phyloP scores from a whole-genome alignment of 2,888 invertebrate species.

The Phengaris arion region DNA sequence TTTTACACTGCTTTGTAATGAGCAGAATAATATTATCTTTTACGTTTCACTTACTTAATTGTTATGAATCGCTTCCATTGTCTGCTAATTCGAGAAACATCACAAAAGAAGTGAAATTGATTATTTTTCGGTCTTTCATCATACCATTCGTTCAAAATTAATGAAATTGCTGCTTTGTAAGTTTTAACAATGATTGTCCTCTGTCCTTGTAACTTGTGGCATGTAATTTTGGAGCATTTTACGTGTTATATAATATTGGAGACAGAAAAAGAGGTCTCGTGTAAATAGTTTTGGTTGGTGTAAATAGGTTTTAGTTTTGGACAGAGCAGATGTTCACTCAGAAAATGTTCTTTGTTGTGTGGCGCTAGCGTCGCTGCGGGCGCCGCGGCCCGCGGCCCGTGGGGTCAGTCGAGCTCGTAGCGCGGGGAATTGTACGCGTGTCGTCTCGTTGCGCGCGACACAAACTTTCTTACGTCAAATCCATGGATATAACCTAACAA shows the following conservation, averaged over 20 bases:
- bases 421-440: constrained; percentile 47
- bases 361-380: constrained; percentile 35
- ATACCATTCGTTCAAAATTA: neutral
- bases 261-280: constrained; percentile 7
- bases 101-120: neutral
- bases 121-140: neutral
- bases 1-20: too few relatives aligned
- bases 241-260: neutral
- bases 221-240: constrained; percentile 8
- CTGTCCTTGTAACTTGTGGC: neutral
- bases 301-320: too few relatives aligned
- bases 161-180: constrained; percentile 17
- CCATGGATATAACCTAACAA: constrained; percentile 79
- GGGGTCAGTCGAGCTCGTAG: constrained; percentile 57
- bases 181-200: neutral
- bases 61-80: neutral
- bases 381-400: constrained; percentile 38
- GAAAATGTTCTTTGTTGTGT: constrained; percentile 14
- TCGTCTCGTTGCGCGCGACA: constrained; percentile 41
- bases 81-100: neutral
- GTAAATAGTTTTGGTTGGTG: too few relatives aligned
- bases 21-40: neutral
- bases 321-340: constrained; percentile 2
- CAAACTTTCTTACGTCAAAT: constrained; percentile 78
- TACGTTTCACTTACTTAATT: neutral